Evolutionary conservation across 2,797 vertebrate species (phyloP), one percentile per base, ranked within the genome.

Genomic region (Molossus molossus): DNA sequence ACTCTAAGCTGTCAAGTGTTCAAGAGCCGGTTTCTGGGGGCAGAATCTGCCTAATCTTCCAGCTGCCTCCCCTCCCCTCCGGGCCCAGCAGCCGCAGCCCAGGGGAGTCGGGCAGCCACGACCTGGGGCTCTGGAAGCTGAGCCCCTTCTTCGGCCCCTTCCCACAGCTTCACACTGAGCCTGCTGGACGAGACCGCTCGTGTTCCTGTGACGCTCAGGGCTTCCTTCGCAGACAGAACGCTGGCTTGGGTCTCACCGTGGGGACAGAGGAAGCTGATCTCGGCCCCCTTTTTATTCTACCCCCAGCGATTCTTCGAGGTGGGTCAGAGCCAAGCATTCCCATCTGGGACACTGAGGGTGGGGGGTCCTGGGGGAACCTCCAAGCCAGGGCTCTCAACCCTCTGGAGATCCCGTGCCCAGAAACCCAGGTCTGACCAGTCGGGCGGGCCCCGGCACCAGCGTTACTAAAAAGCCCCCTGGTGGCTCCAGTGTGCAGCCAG

Each of bases 261-360:
- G 97, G 95, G 95, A 0, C 55, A 29, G 45, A 97, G 95, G 91
- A 96, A 95, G 50, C 93, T 90, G 67, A 96, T 98, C 93, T 65
- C 72, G 3, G 95, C 96, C 40, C 97, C 97, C 50, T 98, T 98
- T 92, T 92, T 98, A 15, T 98, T 98, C 70, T 79, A 98, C 62
- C 95, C 97, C 0, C 94, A 97, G 80, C 94, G 97, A 15, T 98
- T 97, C 96, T 98, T 98, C 0, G 97, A 98, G 97, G 98, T 98
- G 84, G 87, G 96, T 96, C 75, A 25, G 27, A 79, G 33, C 12
- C 33, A 7, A 18, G 23, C 55, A 10, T 10, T 37, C 21, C 91
- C 80, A 7, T 12, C 77, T 6, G 0, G 64, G 57, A 55, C 55
- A 40, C 5, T 2, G 12, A 57, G 1, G 21, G 23, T 9, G 1